Percentiles rank a stretch among this genome's conserved stretches.
phyloP scores from a whole-genome alignment of 2,888 invertebrate species.

The Mythimna ferrago region DNA sequence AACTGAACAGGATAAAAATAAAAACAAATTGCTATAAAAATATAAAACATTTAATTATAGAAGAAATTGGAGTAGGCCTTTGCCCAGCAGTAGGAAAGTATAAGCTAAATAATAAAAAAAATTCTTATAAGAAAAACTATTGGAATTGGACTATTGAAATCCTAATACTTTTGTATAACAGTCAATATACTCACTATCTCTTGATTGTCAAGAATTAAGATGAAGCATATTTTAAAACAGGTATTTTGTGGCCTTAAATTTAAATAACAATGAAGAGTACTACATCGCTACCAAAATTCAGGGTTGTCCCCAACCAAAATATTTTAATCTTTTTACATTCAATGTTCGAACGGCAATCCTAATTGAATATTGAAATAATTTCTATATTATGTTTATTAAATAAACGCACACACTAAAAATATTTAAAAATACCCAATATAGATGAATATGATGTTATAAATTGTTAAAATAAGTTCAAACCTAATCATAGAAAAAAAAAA shows the following conservation, averaged over 20 bases:
- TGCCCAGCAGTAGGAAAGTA: no score
- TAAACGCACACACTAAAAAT: neutral
- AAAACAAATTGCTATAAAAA: no score
- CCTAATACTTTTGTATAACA: neutral
- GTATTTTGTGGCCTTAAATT: neutral
- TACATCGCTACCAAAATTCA: neutral
- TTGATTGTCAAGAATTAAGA: slow-evolving; percentile 1
- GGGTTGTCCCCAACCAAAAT: neutral
- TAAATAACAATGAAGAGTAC: slow-evolving; percentile 8
- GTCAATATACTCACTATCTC: neutral
- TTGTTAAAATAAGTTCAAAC: neutral
- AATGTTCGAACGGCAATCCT: neutral
- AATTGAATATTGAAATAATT: neutral
- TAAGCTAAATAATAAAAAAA: no score
- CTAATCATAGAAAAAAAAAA: neutral
- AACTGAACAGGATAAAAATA: neutral
- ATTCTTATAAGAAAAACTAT: slow-evolving; percentile 1
- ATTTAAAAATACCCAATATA: neutral
- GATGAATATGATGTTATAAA: no score
- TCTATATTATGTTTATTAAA: no score
- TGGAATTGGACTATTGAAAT: neutral
- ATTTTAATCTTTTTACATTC: no score
- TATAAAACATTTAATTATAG: no score
- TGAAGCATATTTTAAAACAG: neutral
- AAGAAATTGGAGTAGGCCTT: no score